These are phyloP conservation scores for Sminthurides aquaticus DNA, from an alignment of 2,888 invertebrate species.

Conservation along the genomic window DNA sequence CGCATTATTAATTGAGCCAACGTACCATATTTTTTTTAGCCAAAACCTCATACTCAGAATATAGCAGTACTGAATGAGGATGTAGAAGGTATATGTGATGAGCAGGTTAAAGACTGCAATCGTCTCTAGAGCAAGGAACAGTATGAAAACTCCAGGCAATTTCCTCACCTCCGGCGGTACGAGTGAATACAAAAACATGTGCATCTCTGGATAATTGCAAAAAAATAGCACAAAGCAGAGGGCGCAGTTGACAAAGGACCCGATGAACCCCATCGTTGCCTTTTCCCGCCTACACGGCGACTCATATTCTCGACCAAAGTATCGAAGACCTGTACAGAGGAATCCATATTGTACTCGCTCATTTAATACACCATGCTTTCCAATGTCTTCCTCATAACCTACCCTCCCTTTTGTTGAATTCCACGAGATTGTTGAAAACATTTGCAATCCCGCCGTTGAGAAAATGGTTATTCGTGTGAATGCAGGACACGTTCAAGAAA, in stretches of 20 bases:
- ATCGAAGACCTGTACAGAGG: background rate
- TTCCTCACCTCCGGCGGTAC: background rate
- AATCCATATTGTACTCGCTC: background rate
- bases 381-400: too few species aligned
- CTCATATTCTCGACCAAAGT: background rate
- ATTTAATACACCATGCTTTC: too few species aligned
- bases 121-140: background rate
- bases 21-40: background rate
- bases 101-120: background rate
- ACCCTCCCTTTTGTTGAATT: background rate
- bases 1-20: too few species aligned
- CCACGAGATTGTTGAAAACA: background rate
- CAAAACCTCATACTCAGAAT: background rate
- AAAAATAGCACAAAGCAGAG: conserved; percentile 1
- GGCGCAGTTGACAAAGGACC: background rate
- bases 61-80: conserved; percentile 2
- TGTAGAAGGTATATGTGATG: background rate
- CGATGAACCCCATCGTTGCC: background rate
- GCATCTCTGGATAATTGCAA: background rate
- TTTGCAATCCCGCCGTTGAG: background rate
- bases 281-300: background rate
- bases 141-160: background rate
- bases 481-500: background rate
- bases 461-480: background rate
- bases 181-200: background rate